Evolutionary conservation across 64 coral and sea anemone species (phyloP).

Genomic region (Porites lutea): DNA sequence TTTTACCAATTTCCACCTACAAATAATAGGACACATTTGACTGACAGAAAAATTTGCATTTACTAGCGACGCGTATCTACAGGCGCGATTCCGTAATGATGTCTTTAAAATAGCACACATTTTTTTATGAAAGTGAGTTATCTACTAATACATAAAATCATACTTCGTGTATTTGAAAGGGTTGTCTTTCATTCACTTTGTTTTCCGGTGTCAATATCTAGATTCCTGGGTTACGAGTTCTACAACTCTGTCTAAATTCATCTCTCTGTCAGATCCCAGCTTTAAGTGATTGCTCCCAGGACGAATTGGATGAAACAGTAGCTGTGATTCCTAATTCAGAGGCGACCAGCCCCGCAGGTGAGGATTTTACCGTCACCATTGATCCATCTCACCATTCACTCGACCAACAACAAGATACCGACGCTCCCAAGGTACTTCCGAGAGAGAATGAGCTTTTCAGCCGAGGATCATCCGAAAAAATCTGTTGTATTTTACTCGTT

Average conservation of each 20-base stretch:
- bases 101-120: too few species aligned
- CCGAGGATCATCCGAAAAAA: background rate
- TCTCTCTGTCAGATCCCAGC: background rate
- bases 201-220: too few species aligned
- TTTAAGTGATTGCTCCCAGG: background rate
- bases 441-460: background rate
- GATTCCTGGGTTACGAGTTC: background rate
- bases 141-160: too few species aligned
- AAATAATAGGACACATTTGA: too few species aligned
- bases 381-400: background rate
- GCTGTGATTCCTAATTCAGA: background rate
- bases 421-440: background rate
- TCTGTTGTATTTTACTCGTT: conserved; percentile 3
- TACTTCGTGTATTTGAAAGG: too few species aligned
- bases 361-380: background rate
- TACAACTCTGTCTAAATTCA: too few species aligned
- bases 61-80: too few species aligned
- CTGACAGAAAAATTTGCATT: too few species aligned
- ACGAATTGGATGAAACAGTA: background rate
- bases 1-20: too few species aligned
- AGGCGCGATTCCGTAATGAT: too few species aligned
- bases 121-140: too few species aligned
- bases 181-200: too few species aligned
- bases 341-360: background rate
- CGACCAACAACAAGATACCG: background rate